These are phyloP conservation scores for Leptatherina wallacei DNA, from an alignment of 2,797 vertebrate genomes.

Conservation along the genomic window DNA sequence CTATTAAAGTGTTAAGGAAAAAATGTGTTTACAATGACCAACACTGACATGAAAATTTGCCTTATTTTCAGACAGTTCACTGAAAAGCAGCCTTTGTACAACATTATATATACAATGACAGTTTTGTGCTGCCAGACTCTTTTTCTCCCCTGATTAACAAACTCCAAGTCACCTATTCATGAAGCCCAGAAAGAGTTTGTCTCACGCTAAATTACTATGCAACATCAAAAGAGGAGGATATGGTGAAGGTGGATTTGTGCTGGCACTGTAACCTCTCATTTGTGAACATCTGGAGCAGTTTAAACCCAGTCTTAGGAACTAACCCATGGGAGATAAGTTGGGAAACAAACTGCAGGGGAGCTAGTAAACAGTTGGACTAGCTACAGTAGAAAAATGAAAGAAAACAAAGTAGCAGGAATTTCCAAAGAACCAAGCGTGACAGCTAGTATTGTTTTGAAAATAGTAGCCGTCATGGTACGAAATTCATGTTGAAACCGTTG, in stretches of 20 bases:
- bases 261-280: conserved; percentile 76
- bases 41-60: conserved; percentile 7
- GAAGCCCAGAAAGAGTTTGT: conserved; percentile 37
- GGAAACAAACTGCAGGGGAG: conserved; percentile 71
- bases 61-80: conserved; percentile 49
- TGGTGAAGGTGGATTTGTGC: conserved; percentile 72
- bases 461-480: conserved; percentile 25
- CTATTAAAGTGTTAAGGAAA: not conserved
- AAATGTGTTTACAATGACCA: not conserved
- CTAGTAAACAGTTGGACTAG: conserved; percentile 51
- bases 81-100: conserved; percentile 59
- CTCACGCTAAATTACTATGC: conserved; percentile 45
- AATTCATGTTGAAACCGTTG: conserved; percentile 43
- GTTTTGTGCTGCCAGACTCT: conserved; percentile 41
- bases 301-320: conserved; percentile 68
- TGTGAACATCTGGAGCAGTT: conserved; percentile 83
- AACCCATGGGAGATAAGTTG: conserved; percentile 75
- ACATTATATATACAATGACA: conserved; percentile 59
- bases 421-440: conserved; percentile 21
- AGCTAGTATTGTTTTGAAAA: conserved; percentile 44
- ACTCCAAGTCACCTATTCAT: conserved; percentile 65
- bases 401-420: conserved; percentile 34
- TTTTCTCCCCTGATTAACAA: conserved; percentile 49
- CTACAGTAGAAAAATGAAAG: not conserved
- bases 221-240: conserved; percentile 79